Evolutionary conservation across 2,797 vertebrate genomes (phyloP).

Genomic region (Sebastolobus alascanus): DNA sequence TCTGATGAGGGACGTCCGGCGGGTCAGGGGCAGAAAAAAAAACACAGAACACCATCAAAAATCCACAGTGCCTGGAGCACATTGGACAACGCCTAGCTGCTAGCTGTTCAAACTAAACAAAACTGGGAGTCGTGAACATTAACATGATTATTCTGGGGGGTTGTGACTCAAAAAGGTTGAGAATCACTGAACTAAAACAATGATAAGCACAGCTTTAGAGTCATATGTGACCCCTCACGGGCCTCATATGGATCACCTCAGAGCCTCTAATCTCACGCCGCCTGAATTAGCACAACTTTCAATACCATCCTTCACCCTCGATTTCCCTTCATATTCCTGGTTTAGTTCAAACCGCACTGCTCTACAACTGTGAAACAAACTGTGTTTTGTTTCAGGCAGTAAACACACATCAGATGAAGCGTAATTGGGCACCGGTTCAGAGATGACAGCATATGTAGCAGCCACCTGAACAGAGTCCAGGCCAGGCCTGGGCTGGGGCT

Average conservation of each 20-base stretch:
- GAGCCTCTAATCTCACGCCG: neutral
- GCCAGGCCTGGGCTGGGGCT: slow-evolving; percentile 41
- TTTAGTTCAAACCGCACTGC: slow-evolving; percentile 19
- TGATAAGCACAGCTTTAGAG: neutral
- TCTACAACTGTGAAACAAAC: slow-evolving; percentile 40
- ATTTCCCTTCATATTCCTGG: neutral
- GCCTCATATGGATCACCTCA: neutral
- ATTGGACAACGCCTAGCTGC: too few species aligned
- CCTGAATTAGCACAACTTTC: slow-evolving; percentile 9
- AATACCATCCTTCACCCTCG: slow-evolving; percentile 6
- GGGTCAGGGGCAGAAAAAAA: too few species aligned
- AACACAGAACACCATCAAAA: too few species aligned
- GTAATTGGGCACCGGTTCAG: slow-evolving; percentile 55
- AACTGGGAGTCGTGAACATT: neutral
- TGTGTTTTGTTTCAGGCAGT: slow-evolving; percentile 47
- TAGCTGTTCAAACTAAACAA: neutral
- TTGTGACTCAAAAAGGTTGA: neutral
- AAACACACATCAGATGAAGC: slow-evolving; percentile 54
- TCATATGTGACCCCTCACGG: neutral
- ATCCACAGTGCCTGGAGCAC: too few species aligned
- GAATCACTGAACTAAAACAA: neutral
- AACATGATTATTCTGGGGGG: neutral
- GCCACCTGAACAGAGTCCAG: slow-evolving; percentile 65
- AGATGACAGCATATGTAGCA: slow-evolving; percentile 68
- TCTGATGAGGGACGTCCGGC: too few species aligned